These are phyloP conservation scores for Troilus luridus DNA, from an alignment of 2,888 invertebrate genomes.

Conservation along the genomic window DNA sequence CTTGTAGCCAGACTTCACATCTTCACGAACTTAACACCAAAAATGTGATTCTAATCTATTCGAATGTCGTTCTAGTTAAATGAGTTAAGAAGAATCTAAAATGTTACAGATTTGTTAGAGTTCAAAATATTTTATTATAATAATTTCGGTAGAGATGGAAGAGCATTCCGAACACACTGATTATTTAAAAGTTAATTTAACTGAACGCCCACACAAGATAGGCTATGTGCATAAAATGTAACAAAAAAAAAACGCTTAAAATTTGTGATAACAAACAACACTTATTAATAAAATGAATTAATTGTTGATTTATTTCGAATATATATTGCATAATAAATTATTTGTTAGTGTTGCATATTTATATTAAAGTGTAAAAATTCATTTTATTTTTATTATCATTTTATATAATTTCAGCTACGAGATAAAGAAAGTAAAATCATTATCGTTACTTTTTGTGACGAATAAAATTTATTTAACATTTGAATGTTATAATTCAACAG, in stretches of 20 bases:
- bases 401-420: too few relatives aligned
- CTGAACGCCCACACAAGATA: neutral
- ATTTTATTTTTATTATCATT: too few relatives aligned
- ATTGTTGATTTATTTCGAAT: too few relatives aligned
- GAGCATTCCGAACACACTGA: neutral
- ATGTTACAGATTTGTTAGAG: neutral
- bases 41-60: neutral
- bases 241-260: neutral
- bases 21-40: slow-evolving; percentile 20
- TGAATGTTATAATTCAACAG: too few relatives aligned
- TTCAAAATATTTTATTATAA: neutral
- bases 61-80: neutral
- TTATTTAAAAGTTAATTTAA: neutral
- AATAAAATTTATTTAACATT: too few relatives aligned
- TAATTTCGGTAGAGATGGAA: neutral
- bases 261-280: neutral
- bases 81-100: neutral
- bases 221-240: neutral
- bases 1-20: neutral
- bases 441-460: too few relatives aligned
- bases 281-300: neutral
- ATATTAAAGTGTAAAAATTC: too few relatives aligned
- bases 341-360: too few relatives aligned
- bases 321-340: too few relatives aligned
- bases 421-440: too few relatives aligned